phyloP scores from a whole-genome alignment of 2,113 vertebrate species.

The Dipodomys merriami region DNA sequence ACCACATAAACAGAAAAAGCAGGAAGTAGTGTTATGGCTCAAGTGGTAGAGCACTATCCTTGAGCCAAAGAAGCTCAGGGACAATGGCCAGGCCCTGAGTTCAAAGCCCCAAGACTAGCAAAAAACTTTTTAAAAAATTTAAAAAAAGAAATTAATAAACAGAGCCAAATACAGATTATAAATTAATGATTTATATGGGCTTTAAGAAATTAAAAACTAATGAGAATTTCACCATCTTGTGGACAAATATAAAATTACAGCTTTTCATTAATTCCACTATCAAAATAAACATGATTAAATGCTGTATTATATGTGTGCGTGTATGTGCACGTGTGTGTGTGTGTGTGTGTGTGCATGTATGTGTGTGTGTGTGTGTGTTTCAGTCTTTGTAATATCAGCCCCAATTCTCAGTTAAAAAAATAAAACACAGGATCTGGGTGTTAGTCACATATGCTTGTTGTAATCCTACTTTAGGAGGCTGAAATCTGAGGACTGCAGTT shows the following conservation, averaged over 20 bases:
- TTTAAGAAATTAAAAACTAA: conserved; percentile 85
- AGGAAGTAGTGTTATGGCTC: no score
- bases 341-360: no score
- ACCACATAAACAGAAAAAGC: no score
- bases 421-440: background rate
- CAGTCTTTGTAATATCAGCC: conserved; percentile 37
- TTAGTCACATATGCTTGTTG: no score
- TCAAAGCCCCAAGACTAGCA: no score
- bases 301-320: background rate
- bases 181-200: conserved; percentile 80
- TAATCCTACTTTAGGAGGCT: no score
- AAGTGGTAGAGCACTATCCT: no score
- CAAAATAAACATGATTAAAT: conserved; percentile 54
- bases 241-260: conserved; percentile 85
- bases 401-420: conserved; percentile 32
- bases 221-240: conserved; percentile 90
- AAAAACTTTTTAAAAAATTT: no score
- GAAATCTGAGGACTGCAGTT: no score
- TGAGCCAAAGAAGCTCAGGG: no score
- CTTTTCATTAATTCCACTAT: conserved; percentile 53
- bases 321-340: no score
- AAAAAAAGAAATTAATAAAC: conserved; percentile 82
- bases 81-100: no score
- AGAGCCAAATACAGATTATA: conserved; percentile 69
- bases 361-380: background rate